These are phyloP conservation scores for Harmothoe impar DNA, from an alignment of 2,888 invertebrate species.

Conservation along the genomic window DNA sequence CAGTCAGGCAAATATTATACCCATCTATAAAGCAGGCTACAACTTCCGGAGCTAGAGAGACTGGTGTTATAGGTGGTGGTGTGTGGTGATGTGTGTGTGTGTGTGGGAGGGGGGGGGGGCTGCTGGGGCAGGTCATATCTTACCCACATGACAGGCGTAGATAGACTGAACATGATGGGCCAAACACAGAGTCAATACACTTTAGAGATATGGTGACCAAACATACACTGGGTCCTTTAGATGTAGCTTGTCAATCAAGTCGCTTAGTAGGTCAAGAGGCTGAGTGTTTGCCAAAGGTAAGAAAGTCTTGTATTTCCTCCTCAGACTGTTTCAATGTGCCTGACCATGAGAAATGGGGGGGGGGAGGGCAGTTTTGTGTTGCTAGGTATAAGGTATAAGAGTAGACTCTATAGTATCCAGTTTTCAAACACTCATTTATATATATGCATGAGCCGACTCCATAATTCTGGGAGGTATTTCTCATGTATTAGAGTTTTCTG, in stretches of 20 bases:
- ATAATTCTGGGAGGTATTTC: too few relatives aligned
- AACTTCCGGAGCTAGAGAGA: conserved; percentile 9
- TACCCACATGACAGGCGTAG: background rate
- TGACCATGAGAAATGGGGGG: too few relatives aligned
- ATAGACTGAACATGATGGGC: background rate
- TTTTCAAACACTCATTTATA: too few relatives aligned
- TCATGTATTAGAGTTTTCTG: too few relatives aligned
- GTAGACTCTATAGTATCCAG: too few relatives aligned
- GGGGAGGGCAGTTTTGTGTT: too few relatives aligned
- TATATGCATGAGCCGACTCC: too few relatives aligned
- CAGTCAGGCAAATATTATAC: conserved; percentile 28
- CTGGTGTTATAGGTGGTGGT: background rate
- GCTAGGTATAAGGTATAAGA: too few relatives aligned
- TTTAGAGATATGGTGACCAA: conserved; percentile 36
- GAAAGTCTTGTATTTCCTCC: background rate
- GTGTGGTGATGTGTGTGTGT: too few relatives aligned
- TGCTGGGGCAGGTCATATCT: background rate
- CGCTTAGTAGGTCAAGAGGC: conserved; percentile 32
- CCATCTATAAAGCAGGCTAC: conserved; percentile 10
- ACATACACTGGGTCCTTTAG: conserved; percentile 20
- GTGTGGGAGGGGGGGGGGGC: too few relatives aligned
- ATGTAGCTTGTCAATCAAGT: conserved; percentile 49
- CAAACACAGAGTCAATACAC: conserved; percentile 28
- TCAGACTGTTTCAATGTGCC: background rate
- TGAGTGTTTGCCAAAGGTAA: background rate